Conservation (phyloP, 2,797 vertebrate genomes). For the Takifugu ocellatus region DNA sequence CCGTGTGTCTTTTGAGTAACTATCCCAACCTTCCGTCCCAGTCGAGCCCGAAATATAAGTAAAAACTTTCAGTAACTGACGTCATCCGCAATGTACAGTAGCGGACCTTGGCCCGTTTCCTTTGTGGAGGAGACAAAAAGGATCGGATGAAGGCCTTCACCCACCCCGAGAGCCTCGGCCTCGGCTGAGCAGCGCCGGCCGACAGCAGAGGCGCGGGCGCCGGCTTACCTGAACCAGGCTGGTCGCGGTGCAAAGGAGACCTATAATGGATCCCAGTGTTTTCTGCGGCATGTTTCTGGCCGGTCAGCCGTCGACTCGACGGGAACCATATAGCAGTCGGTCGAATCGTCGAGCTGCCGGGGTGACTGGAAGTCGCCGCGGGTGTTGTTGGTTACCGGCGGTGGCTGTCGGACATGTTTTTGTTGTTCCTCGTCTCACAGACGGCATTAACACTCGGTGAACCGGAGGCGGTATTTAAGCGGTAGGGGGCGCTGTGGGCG, state of each 20-base stretch:
- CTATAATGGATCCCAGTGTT: constrained; percentile 77
- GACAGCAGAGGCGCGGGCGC: constrained; percentile 14
- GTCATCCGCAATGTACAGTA: constrained; percentile 45
- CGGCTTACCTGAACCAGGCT: constrained; percentile 80
- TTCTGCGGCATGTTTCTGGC: constrained; percentile 79
- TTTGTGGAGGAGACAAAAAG: constrained; percentile 71
- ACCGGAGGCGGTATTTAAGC: background rate
- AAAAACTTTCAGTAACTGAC: constrained; percentile 59
- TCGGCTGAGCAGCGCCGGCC: constrained; percentile 44
- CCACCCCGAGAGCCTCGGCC: constrained; percentile 60
- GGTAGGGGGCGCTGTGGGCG: constrained; percentile 48
- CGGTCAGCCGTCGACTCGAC: constrained; percentile 58
- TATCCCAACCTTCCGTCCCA: background rate
- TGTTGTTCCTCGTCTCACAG: constrained; percentile 48
- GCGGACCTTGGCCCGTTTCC: constrained; percentile 45
- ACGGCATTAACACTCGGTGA: constrained; percentile 22
- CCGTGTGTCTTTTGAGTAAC: background rate
- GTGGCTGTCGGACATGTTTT: constrained; percentile 66
- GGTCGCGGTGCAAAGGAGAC: constrained; percentile 75
- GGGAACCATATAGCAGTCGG: constrained; percentile 68
- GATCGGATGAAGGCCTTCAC: constrained; percentile 62
- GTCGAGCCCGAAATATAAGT: constrained; percentile 23
- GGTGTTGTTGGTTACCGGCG: constrained; percentile 19
- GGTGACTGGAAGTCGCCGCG: constrained; percentile 32
- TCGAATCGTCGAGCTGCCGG: constrained; percentile 28